Evolutionary conservation across 2,113 vertebrate species (phyloP), one percentile per base, ranked within the genome.

Genomic region (Poicephalus meyeri): DNA sequence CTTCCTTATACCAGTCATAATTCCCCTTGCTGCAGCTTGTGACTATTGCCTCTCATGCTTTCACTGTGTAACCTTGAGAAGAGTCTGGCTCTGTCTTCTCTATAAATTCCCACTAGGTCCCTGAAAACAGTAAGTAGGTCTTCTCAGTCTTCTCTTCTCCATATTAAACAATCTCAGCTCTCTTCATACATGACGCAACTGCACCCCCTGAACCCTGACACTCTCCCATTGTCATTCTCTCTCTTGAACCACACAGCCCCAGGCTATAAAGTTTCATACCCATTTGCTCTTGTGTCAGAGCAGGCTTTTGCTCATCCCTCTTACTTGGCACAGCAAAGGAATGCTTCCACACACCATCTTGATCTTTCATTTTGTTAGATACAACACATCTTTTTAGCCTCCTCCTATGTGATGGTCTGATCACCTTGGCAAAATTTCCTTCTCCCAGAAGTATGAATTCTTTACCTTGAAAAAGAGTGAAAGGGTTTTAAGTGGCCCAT

Each of bases 201-300:
- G 42, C 4, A 5, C 37, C 10, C 21, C 46, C 33, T 64, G 39
- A 69, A 80, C 44, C 49, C 12, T 69, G 71, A 52, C 39, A 15
- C 19, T 65, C 14, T 65, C 41, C 49, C 26, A 31, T 26, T 58
- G 60, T 13, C 46, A 35, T 10, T 71, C 1, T 13, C 19, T 37
- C 25, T 66, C 46, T 39, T 3, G 1, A 16, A 28, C 10, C 16
- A 3, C 0, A 3, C 10, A 28, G 47, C 25, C 21, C 19, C 39
- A 76, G 42, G 47, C 52, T 71, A 15, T 46, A 42, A 83, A 79
- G 3, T 64, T 81, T 61, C 15, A 8, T 15, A 31, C 14, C 5
- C 5, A 17, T 46, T 72, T 88, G 29, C 41, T 76, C 49, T 65
- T n/a, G 16, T 41, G n/a, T 25, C 16, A 72, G 47, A 76, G 44